Percentiles rank a stretch among this genome's conserved stretches.
Conservation (phyloP, 2,113 vertebrate genomes). For the Gambusia affinis region DNA sequence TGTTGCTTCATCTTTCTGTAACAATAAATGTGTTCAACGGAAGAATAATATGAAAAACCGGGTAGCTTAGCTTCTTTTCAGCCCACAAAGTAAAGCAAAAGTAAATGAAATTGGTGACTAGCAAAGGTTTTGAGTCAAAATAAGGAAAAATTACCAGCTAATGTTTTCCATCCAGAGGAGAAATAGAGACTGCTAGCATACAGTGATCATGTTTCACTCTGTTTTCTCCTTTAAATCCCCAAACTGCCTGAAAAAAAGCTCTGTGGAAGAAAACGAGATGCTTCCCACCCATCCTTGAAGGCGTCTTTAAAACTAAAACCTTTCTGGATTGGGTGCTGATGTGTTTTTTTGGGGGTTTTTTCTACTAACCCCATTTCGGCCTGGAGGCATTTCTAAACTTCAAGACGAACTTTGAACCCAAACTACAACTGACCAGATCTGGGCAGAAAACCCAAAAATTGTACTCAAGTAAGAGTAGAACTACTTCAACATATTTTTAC, state of each 20-base stretch:
- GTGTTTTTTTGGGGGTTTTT: background rate
- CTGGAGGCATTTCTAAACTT: background rate
- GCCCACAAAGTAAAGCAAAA: too few species aligned
- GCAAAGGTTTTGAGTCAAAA: too few species aligned
- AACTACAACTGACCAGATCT: background rate
- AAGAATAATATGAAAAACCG: too few species aligned
- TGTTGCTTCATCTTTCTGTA: too few species aligned
- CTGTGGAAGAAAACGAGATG: background rate
- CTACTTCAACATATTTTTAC: too few species aligned
- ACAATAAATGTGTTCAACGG: too few species aligned
- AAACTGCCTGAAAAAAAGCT: background rate
- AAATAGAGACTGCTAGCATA: too few species aligned
- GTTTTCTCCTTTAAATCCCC: background rate
- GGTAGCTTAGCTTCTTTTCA: too few species aligned
- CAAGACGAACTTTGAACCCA: background rate
- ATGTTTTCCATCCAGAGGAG: background rate
- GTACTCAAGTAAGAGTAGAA: too few species aligned
- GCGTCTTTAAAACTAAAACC: background rate
- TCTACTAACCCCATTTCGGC: background rate
- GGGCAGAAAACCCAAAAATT: too few species aligned
- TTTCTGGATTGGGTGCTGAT: background rate
- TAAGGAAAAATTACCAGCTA: background rate
- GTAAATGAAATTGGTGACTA: too few species aligned
- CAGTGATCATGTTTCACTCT: background rate
- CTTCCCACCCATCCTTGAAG: background rate